A percentile compares a stretch with the other conserved stretches of the same genome.
Conservation (phyloP, 2,888 invertebrate genomes). For the Desoria tigrina region DNA sequence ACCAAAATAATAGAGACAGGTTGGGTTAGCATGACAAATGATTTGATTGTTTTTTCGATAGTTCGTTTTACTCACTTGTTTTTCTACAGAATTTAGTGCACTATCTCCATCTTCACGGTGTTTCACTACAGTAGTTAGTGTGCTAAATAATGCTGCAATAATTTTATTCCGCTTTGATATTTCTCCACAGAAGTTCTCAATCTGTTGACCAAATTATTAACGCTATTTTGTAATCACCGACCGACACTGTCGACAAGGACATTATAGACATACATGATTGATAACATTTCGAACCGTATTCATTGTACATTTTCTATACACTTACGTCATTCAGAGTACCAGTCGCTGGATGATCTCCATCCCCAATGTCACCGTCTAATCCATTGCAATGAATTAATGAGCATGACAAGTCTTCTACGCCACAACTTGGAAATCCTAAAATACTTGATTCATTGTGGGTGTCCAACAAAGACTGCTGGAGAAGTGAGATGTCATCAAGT, state of each 20-base stretch:
- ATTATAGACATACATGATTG: no score
- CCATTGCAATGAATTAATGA: conserved; percentile 10
- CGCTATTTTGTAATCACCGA: no score
- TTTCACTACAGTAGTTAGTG: conserved; percentile 3
- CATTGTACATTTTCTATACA: no score
- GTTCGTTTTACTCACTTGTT: not conserved
- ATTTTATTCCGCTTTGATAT: conserved; percentile 10
- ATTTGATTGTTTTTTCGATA: no score
- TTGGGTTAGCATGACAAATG: no score
- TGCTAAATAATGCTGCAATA: conserved; percentile 4
- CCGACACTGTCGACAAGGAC: no score
- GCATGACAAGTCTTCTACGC: conserved; percentile 2
- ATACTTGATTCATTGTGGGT: not conserved
- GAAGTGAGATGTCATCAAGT: conserved; percentile 1
- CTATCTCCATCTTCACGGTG: conserved; percentile 11
- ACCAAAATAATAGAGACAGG: no score
- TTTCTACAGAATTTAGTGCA: not conserved
- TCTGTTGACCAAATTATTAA: not conserved
- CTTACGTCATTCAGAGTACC: no score
- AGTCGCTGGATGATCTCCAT: not conserved
- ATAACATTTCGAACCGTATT: no score
- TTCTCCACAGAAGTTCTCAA: conserved; percentile 6
- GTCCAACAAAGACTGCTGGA: not conserved
- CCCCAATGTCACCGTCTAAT: not conserved
- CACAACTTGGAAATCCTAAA: not conserved